A percentile compares a stretch with the other conserved stretches of the same genome.
Evolutionary conservation across 2,888 invertebrate species (phyloP).

Genomic region (Pyrrhia umbra): DNA sequence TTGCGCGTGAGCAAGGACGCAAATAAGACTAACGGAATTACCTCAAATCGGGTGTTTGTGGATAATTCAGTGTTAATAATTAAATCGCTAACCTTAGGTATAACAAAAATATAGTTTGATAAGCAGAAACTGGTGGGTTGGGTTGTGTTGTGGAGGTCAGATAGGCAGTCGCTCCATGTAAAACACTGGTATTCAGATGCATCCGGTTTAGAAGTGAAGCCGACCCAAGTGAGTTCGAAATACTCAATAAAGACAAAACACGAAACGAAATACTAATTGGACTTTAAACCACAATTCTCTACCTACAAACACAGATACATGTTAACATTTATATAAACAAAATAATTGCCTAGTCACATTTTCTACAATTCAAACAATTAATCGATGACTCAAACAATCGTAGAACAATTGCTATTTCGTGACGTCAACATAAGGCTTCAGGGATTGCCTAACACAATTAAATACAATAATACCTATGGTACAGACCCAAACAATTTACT

Average conservation of each 20-base stretch:
- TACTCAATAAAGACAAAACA: no score
- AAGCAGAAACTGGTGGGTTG: not conserved
- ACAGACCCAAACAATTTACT: not conserved
- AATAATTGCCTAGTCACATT: constrained; percentile 10
- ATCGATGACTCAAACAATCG: constrained; percentile 41
- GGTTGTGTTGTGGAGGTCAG: no score
- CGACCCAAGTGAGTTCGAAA: no score
- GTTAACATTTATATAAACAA: constrained; percentile 1
- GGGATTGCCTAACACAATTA: constrained; percentile 54
- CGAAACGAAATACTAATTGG: not conserved
- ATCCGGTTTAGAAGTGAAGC: no score
- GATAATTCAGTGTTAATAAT: not conserved
- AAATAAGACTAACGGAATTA: not conserved
- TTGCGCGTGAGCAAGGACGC: constrained; percentile 13
- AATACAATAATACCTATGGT: constrained; percentile 12
- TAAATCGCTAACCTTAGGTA: not conserved
- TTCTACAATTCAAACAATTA: constrained; percentile 10
- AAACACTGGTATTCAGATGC: no score
- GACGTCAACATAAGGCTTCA: constrained; percentile 30
- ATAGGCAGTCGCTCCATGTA: no score
- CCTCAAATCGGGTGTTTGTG: not conserved
- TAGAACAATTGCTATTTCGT: constrained; percentile 37
- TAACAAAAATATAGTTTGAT: not conserved
- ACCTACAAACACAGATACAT: not conserved
- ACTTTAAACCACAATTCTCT: constrained; percentile 18